These are phyloP conservation scores for Lucilia sericata DNA, from an alignment of 1,140 invertebrate species.

Conservation along the genomic window DNA sequence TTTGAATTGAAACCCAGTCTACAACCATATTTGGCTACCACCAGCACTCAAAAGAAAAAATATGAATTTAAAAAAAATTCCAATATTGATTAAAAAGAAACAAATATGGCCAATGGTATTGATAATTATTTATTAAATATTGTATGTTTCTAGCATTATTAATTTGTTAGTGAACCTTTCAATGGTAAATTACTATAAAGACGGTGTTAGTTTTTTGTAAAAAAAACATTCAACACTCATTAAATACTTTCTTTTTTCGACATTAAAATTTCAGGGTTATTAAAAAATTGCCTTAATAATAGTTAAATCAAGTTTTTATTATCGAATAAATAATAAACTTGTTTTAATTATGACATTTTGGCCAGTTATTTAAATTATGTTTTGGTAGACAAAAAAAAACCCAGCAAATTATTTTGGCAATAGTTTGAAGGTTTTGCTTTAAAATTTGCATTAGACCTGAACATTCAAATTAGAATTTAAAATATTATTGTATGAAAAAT, in stretches of 20 bases:
- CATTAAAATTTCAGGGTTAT: conserved; percentile 15
- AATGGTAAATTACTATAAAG: not conserved
- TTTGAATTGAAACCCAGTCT: not conserved
- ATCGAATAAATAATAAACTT: not conserved
- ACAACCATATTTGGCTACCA: not conserved
- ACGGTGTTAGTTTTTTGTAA: not conserved
- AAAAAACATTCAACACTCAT: not conserved
- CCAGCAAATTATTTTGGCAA: too few species aligned
- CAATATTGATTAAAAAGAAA: not conserved
- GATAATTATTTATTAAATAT: not conserved
- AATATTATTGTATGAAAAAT: too few species aligned
- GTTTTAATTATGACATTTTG: not conserved
- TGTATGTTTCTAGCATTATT: not conserved
- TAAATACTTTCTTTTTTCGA: conserved; percentile 7
- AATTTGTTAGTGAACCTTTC: not conserved
- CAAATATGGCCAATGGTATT: not conserved
- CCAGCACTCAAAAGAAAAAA: not conserved
- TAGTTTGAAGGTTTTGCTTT: too few species aligned
- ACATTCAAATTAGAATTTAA: too few species aligned
- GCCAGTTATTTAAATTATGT: not conserved
- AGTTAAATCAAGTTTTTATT: not conserved
- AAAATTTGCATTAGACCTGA: too few species aligned
- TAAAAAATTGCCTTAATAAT: not conserved
- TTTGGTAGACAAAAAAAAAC: not conserved
- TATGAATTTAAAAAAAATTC: not conserved